A percentile compares a stretch with the other conserved stretches of the same genome.
Conservation (phyloP, 2,113 vertebrate genomes). For the Nannospalax galili region DNA sequence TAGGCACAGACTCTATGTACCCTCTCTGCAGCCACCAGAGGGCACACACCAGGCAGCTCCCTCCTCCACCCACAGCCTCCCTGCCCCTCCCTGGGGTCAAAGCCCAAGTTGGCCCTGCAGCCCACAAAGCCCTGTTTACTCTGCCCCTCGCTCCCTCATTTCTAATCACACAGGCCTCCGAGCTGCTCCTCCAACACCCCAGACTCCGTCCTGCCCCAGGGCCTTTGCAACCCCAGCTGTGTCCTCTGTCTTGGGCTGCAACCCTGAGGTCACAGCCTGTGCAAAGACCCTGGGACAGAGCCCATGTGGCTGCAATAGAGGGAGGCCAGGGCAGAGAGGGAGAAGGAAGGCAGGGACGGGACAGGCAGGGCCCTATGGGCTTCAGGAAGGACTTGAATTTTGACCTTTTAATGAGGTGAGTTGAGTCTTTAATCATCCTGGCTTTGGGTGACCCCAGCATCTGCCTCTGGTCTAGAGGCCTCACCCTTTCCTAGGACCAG, state of each 20-base stretch:
- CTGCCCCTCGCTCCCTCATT: not conserved
- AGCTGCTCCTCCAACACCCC: not conserved
- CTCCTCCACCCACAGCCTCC: too few relatives aligned
- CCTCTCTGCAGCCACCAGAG: not conserved
- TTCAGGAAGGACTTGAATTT: not conserved
- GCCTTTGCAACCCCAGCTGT: not conserved
- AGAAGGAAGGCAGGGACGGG: too few relatives aligned
- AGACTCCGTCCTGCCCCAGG: not conserved
- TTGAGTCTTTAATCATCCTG: not conserved
- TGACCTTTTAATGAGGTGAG: not conserved
- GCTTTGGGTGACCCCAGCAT: not conserved
- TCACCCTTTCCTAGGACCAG: not conserved
- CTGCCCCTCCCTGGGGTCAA: too few relatives aligned
- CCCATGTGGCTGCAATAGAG: too few relatives aligned
- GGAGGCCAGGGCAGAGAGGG: not conserved
- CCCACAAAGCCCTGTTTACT: too few relatives aligned
- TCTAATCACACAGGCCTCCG: accelerated
- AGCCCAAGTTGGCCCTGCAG: too few relatives aligned
- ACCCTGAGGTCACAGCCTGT: not conserved
- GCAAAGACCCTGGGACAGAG: too few relatives aligned
- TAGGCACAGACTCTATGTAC: not conserved
- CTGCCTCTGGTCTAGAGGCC: not conserved
- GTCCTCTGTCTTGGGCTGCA: not conserved
- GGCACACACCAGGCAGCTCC: not conserved
- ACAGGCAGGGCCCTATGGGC: not conserved